A percentile compares a stretch with the other conserved stretches of the same genome.
Conservation (phyloP, 2,888 invertebrate species). For the Pollenia angustigena region DNA sequence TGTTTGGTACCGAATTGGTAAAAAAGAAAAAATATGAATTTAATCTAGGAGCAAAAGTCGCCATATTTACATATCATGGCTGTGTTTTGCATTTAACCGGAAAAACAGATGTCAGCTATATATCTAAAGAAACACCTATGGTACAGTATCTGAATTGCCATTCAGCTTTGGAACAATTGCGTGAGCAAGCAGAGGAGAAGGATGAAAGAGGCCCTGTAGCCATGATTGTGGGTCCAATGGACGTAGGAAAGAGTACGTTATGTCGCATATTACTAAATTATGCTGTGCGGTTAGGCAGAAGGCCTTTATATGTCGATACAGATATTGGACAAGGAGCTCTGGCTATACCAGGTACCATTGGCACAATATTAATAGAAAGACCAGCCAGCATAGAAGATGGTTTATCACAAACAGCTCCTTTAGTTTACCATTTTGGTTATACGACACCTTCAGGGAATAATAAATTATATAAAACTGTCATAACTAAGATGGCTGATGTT, state of each 20-base stretch:
- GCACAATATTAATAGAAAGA: conserved; percentile 94
- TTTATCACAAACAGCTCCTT: conserved; percentile 95
- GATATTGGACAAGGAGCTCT: conserved; percentile 98
- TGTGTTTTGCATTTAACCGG: conserved; percentile 94
- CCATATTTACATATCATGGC: conserved; percentile 98
- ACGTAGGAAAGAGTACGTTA: conserved; percentile 98
- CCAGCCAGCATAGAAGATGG: conserved; percentile 98
- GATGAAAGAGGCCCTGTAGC: conserved; percentile 91
- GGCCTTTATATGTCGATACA: conserved; percentile 96
- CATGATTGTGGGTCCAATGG: conserved; percentile 96
- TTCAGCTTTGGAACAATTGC: conserved; percentile 95
- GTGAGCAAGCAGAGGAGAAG: conserved; percentile 91
- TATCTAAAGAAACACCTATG: conserved; percentile 99
- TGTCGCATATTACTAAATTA: conserved; percentile 96
- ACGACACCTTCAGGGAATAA: conserved; percentile 90
- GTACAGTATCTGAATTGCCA: conserved; percentile 97
- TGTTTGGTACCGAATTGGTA: conserved; percentile 98
- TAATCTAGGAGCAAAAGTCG: conserved; percentile 95
- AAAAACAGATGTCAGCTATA: conserved; percentile 95
- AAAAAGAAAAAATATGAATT: conserved; percentile 96
- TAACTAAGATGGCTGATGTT: conserved; percentile 93
- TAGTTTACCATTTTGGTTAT: conserved; percentile 97
- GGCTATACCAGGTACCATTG: conserved; percentile 96
- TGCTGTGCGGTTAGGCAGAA: conserved; percentile 93
- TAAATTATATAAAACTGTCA: conserved; percentile 92